Percentiles rank a stretch among this genome's conserved stretches.
phyloP scores from a whole-genome alignment of 2,888 invertebrate genomes.

The Hyposoter dolosus region DNA sequence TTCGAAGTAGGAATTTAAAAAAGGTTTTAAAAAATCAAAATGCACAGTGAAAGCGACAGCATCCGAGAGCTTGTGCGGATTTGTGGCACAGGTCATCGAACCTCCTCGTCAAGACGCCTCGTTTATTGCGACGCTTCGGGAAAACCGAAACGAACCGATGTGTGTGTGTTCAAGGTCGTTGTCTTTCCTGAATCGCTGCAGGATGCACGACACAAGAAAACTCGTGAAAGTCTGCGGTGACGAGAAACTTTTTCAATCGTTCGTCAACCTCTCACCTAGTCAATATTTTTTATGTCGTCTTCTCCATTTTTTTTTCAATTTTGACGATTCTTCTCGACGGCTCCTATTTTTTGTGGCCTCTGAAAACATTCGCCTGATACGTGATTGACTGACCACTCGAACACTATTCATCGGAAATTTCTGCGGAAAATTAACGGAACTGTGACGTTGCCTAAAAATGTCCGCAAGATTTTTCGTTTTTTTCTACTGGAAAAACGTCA shows the following conservation, averaged over 20 bases:
- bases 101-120: constrained; percentile 1
- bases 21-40: not conserved
- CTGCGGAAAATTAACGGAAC: not conserved
- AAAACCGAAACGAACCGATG: constrained; percentile 22
- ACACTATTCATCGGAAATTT: not conserved
- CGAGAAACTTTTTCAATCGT: constrained; percentile 39
- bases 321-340: not conserved
- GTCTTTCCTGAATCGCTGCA: constrained; percentile 12
- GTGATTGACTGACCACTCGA: not conserved
- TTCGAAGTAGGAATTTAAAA: not conserved
- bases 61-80: constrained; percentile 37
- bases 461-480: too few relatives aligned
- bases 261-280: constrained; percentile 33
- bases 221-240: constrained; percentile 37
- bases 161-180: constrained; percentile 33
- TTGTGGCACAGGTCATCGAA: constrained; percentile 34
- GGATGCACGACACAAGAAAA: constrained; percentile 20
- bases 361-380: constrained; percentile 49
- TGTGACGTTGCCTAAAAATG: too few relatives aligned
- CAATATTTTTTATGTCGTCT: not conserved
- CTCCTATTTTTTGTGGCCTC: not conserved
- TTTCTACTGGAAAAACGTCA: too few relatives aligned
- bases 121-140: not conserved
- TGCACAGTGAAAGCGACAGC: constrained; percentile 46
- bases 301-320: not conserved